These are phyloP conservation scores for Euproctis similis DNA, from an alignment of 2,888 invertebrate genomes.

Conservation along the genomic window DNA sequence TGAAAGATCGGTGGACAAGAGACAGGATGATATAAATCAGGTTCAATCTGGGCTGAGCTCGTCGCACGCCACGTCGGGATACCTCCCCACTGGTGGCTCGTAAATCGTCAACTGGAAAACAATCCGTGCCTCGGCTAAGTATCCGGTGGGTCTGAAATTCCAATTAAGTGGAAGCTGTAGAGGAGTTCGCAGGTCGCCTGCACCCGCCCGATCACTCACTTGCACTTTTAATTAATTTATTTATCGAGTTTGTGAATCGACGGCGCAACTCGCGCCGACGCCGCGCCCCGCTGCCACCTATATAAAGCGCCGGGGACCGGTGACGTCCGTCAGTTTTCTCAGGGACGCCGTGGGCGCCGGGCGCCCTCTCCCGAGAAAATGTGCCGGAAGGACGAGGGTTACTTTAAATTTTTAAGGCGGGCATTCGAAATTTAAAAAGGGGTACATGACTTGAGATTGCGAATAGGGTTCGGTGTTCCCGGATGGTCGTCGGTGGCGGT, in stretches of 20 bases:
- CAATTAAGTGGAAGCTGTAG: slow-evolving; percentile 63
- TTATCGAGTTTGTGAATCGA: slow-evolving; percentile 73
- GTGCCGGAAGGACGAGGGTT: slow-evolving; percentile 58
- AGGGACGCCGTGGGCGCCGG: slow-evolving; percentile 54
- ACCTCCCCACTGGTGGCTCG: slow-evolving; percentile 25
- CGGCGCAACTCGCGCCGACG: slow-evolving; percentile 70
- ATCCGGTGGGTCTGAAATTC: slow-evolving; percentile 52
- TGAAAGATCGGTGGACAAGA: slow-evolving; percentile 25
- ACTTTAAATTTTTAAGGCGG: slow-evolving; percentile 45
- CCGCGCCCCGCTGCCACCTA: slow-evolving; percentile 62
- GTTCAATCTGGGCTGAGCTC: slow-evolving; percentile 30
- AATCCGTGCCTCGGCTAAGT: slow-evolving; percentile 43
- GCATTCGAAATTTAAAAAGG: slow-evolving; percentile 44
- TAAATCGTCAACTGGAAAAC: slow-evolving; percentile 42
- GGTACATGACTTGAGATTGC: slow-evolving; percentile 32
- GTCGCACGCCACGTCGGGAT: slow-evolving; percentile 27
- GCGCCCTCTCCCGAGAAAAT: slow-evolving; percentile 46
- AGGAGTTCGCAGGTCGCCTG: slow-evolving; percentile 55
- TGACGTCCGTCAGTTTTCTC: slow-evolving; percentile 69
- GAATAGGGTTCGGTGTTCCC: slow-evolving; percentile 44
- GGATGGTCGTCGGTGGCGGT: slow-evolving; percentile 29
- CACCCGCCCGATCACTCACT: slow-evolving; percentile 71
- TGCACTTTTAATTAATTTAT: slow-evolving; percentile 78
- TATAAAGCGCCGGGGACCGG: slow-evolving; percentile 52
- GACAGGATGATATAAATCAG: slow-evolving; percentile 36